A percentile compares a stretch with the other conserved stretches of the same genome.
phyloP scores from a whole-genome alignment of 2,888 invertebrate species.

The Archips xylosteana region DNA sequence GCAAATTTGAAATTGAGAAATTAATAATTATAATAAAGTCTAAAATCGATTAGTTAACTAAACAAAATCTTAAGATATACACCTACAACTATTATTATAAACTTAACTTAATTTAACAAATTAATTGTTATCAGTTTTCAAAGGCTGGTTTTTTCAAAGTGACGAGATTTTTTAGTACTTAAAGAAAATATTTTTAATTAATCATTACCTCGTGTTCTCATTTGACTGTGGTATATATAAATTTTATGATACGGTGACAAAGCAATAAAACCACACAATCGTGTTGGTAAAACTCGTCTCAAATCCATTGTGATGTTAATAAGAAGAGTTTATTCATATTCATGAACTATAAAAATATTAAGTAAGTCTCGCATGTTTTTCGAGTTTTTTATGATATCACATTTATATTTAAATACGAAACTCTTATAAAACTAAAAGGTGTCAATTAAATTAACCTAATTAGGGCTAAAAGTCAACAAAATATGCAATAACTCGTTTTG shows the following conservation, averaged over 20 bases:
- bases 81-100: too few relatives aligned
- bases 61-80: too few relatives aligned
- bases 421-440: slow-evolving; percentile 34
- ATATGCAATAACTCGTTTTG: slow-evolving; percentile 4
- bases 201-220: background rate
- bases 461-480: slow-evolving; percentile 10
- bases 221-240: slow-evolving; percentile 5
- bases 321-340: slow-evolving; percentile 33
- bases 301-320: slow-evolving; percentile 40
- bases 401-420: slow-evolving; percentile 31
- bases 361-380: slow-evolving; percentile 28
- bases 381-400: slow-evolving; percentile 29
- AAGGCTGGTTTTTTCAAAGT: too few relatives aligned
- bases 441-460: slow-evolving; percentile 36
- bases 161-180: background rate
- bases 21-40: too few relatives aligned
- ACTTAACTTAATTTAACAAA: too few relatives aligned
- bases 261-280: slow-evolving; percentile 29
- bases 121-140: background rate
- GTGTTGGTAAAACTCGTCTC: slow-evolving; percentile 34
- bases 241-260: slow-evolving; percentile 22
- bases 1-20: too few relatives aligned
- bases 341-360: slow-evolving; percentile 34
- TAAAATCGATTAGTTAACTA: too few relatives aligned
- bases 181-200: background rate